Conservation (phyloP, 2,888 invertebrate species). For the Thereva unica region DNA sequence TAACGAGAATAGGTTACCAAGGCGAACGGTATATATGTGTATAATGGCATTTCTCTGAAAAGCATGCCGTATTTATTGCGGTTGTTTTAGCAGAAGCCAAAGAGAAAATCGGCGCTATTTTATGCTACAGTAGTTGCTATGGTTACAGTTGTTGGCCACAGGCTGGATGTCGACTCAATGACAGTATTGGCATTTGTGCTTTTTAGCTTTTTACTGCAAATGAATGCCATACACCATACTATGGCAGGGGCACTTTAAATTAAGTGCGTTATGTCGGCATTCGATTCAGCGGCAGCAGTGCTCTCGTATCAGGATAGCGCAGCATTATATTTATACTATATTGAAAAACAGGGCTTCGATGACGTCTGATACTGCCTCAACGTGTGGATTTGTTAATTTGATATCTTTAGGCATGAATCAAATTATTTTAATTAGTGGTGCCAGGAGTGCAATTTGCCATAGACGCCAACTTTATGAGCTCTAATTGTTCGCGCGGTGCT, state of each 20-base stretch:
- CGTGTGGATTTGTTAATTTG: constrained; percentile 4
- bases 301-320: constrained; percentile 7
- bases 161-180: background rate
- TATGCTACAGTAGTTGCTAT: background rate
- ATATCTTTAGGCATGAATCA: background rate
- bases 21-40: too few relatives aligned
- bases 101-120: constrained; percentile 1
- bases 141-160: background rate
- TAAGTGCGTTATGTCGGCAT: background rate
- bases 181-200: background rate
- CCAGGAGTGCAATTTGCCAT: too few relatives aligned
- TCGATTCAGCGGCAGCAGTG: background rate
- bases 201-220: background rate
- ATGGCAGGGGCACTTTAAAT: too few relatives aligned
- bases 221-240: too few relatives aligned
- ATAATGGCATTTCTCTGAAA: too few relatives aligned
- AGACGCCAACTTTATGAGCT: too few relatives aligned
- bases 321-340: too few relatives aligned
- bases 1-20: too few relatives aligned
- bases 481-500: too few relatives aligned
- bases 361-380: constrained; percentile 9
- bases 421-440: background rate
- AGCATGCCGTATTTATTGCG: background rate
- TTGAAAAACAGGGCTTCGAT: constrained; percentile 5
- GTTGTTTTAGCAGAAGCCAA: background rate